phyloP scores from a whole-genome alignment of 2,113 vertebrate species.

The Sinocyclocheilus maitianheensis region DNA sequence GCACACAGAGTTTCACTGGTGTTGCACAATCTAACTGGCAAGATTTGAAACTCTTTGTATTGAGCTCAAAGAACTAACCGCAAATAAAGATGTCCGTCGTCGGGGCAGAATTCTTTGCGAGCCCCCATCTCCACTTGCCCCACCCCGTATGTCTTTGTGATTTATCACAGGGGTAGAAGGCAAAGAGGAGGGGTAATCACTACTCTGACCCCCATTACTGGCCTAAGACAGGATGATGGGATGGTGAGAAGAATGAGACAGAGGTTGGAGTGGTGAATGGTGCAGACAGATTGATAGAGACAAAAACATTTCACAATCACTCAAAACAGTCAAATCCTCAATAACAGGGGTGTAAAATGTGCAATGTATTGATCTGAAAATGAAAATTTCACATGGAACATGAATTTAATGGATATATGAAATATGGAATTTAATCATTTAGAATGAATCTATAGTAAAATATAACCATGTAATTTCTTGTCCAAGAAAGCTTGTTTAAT shows the following conservation, averaged over 20 bases:
- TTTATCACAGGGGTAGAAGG: slow-evolving; percentile 92
- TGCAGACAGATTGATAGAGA: slow-evolving; percentile 28
- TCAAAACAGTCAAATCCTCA: neutral
- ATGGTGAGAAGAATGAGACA: slow-evolving; percentile 4
- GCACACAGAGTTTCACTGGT: neutral
- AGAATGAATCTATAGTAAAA: neutral
- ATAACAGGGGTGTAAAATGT: neutral
- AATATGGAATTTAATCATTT: neutral
- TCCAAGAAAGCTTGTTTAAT: no score
- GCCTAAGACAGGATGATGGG: slow-evolving; percentile 73
- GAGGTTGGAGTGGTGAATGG: slow-evolving; percentile 42
- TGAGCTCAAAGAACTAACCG: slow-evolving; percentile 75
- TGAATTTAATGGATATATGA: no score
- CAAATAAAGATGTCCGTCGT: slow-evolving; percentile 92
- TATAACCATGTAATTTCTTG: neutral
- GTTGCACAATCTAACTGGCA: neutral
- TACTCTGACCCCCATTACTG: slow-evolving; percentile 87
- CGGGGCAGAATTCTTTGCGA: slow-evolving; percentile 84
- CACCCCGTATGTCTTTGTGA: slow-evolving; percentile 86
- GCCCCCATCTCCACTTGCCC: slow-evolving; percentile 74
- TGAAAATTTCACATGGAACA: no score
- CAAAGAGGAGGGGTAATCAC: slow-evolving; percentile 88
- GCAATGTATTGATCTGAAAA: neutral
- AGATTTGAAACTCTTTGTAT: neutral
- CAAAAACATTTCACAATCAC: neutral